A percentile compares a stretch with the other conserved stretches of the same genome.
These are phyloP conservation scores for Alsophila aescularia DNA, from an alignment of 2,888 invertebrate species.

Conservation along the genomic window DNA sequence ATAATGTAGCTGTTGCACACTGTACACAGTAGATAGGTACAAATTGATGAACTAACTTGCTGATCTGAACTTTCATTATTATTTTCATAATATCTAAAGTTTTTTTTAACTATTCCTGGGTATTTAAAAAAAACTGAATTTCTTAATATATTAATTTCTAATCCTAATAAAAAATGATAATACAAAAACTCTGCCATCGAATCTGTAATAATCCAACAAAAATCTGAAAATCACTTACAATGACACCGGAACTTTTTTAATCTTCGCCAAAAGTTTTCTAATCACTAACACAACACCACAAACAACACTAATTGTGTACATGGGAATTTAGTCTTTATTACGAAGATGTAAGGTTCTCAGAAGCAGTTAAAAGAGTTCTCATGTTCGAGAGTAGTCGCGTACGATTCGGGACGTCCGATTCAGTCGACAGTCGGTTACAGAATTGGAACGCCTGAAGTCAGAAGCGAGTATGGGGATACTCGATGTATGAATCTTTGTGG, in stretches of 20 bases:
- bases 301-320: conserved; percentile 12
- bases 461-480: conserved; percentile 31
- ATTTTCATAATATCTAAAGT: no score
- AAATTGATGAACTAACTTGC: no score
- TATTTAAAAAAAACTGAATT: no score
- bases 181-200: neutral
- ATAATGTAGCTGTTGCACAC: no score
- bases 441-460: conserved; percentile 47
- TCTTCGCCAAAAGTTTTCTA: conserved; percentile 18
- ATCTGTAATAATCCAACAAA: neutral
- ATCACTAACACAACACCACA: conserved; percentile 19
- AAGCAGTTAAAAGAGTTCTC: conserved; percentile 10
- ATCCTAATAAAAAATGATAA: neutral
- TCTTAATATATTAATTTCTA: no score
- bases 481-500: conserved; percentile 24
- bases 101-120: no score
- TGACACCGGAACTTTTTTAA: conserved; percentile 19
- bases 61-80: no score
- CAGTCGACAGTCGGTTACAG: conserved; percentile 48
- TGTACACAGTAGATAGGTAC: no score
- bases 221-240: conserved; percentile 4
- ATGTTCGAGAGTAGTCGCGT: conserved; percentile 22
- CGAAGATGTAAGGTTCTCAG: neutral
- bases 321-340: conserved; percentile 16
- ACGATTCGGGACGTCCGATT: conserved; percentile 46